phyloP scores from a whole-genome alignment of 2,797 vertebrate genomes.

The Menidia menidia region DNA sequence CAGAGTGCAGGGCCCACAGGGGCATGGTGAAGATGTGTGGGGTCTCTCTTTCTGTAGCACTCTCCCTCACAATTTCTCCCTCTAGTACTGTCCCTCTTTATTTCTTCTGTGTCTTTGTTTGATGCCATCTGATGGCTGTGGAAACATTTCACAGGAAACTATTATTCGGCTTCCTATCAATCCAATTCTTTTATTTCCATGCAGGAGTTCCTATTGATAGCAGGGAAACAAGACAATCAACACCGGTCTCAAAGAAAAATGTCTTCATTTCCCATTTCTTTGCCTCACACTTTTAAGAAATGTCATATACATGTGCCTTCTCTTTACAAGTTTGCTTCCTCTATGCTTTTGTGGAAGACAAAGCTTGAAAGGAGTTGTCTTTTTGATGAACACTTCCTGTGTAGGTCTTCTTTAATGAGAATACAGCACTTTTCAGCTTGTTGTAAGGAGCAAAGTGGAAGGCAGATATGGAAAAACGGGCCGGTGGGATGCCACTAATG shows the following conservation, averaged over 20 bases:
- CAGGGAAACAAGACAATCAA: slow-evolving; percentile 54
- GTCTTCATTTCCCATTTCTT: slow-evolving; percentile 69
- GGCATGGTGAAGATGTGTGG: slow-evolving; percentile 44
- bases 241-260: slow-evolving; percentile 62
- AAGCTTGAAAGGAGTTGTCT: slow-evolving; percentile 59
- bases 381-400: slow-evolving; percentile 48
- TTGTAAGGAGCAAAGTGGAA: slow-evolving; percentile 48
- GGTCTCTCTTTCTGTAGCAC: slow-evolving; percentile 28
- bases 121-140: slow-evolving; percentile 61
- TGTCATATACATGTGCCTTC: slow-evolving; percentile 49
- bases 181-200: slow-evolving; percentile 57
- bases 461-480: slow-evolving; percentile 34
- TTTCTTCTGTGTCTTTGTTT: slow-evolving; percentile 53
- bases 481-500: slow-evolving; percentile 19
- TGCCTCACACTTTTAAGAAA: slow-evolving; percentile 60
- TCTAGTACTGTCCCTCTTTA: slow-evolving; percentile 13
- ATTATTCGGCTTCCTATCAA: slow-evolving; percentile 60
- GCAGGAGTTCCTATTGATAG: slow-evolving; percentile 58
- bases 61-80: slow-evolving; percentile 23
- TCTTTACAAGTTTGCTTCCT: slow-evolving; percentile 58
- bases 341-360: slow-evolving; percentile 55
- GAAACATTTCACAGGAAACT: slow-evolving; percentile 65
- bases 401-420: slow-evolving; percentile 62
- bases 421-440: slow-evolving; percentile 54
- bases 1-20: slow-evolving; percentile 58